Conservation (phyloP, 64 coral and sea anemone species). For the Stichodactyla mertensii region DNA sequence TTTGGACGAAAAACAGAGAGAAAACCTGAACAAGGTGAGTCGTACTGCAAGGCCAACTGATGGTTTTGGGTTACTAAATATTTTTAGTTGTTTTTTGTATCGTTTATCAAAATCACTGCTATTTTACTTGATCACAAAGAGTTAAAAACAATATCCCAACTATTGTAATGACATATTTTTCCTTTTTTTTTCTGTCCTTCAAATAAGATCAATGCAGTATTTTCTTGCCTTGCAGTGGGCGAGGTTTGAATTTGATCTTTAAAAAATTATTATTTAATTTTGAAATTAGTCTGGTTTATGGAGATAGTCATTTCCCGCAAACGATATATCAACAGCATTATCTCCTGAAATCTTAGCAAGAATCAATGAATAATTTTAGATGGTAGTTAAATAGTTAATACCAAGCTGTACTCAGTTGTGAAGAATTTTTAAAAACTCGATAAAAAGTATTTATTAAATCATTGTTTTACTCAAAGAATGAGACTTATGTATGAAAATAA, state of each 20-base stretch:
- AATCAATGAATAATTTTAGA: not conserved
- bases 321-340: not conserved
- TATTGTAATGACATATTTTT: not conserved
- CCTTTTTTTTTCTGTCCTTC: not conserved
- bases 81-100: not conserved
- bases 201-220: not conserved
- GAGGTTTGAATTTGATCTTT: not conserved
- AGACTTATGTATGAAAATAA: not conserved
- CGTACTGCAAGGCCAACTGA: not conserved
- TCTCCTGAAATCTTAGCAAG: not conserved
- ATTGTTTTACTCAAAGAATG: not conserved
- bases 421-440: no score
- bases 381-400: not conserved
- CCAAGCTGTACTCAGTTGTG: no score
- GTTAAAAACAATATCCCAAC: not conserved
- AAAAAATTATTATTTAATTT: conserved; percentile 1
- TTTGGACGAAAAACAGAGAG: conserved; percentile 6
- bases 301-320: not conserved
- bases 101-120: not conserved
- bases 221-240: not conserved
- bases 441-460: not conserved
- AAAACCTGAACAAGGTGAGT: conserved; percentile 1
- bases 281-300: not conserved
- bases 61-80: not conserved
- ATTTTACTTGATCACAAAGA: not conserved